Evolutionary conservation across 2,113 vertebrate genomes (phyloP).

Genomic region (Willisornis vidua): DNA sequence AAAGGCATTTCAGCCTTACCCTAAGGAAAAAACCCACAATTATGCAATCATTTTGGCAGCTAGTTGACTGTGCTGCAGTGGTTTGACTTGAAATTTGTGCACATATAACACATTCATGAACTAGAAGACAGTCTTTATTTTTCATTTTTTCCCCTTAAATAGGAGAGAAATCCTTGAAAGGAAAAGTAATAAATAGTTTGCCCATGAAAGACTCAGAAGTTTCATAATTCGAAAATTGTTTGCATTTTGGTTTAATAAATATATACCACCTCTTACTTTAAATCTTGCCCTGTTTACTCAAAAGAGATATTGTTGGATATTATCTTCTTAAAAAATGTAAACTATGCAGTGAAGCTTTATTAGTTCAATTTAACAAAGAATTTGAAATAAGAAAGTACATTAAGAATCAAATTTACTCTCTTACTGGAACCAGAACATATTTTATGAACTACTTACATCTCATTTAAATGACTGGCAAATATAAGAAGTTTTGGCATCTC

Average conservation of each 20-base stretch:
- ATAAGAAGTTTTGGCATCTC: conserved; percentile 4
- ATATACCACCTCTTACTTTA: neutral
- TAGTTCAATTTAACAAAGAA: neutral
- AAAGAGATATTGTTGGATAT: neutral
- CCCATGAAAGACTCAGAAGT: neutral
- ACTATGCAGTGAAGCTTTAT: neutral
- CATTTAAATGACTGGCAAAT: conserved; percentile 28
- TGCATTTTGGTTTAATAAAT: neutral
- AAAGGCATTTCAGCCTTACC: neutral
- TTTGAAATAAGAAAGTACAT: neutral
- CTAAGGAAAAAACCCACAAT: neutral
- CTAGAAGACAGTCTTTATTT: neutral
- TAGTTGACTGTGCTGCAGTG: neutral
- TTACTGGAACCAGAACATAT: neutral
- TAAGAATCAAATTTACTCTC: neutral
- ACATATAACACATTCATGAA: neutral
- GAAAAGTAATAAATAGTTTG: neutral
- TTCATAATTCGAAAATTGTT: neutral
- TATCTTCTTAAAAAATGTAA: neutral
- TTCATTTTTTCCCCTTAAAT: neutral
- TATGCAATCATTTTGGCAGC: neutral
- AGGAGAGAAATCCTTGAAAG: neutral
- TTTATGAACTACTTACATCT: conserved; percentile 29
- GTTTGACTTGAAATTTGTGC: neutral
- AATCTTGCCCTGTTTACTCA: neutral